These are phyloP conservation scores for Bostrychus sinensis DNA, from an alignment of 2,113 vertebrate species.

Conservation along the genomic window DNA sequence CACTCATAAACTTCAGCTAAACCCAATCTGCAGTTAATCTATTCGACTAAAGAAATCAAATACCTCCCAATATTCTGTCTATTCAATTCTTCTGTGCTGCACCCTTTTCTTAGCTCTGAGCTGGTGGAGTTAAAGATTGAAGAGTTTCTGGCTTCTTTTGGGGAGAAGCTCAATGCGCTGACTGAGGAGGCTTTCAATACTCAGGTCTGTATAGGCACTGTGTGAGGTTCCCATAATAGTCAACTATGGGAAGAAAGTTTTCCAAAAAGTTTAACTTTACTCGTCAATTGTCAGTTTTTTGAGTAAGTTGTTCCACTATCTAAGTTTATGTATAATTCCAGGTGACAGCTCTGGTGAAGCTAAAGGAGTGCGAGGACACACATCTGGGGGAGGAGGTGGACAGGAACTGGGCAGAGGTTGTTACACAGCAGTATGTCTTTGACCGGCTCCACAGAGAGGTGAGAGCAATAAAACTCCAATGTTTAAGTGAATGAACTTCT, in stretches of 20 bases:
- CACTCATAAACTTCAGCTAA: slow-evolving; percentile 45
- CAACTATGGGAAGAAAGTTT: slow-evolving; percentile 2
- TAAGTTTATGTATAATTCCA: slow-evolving; percentile 41
- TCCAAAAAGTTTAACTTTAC: slow-evolving; percentile 1
- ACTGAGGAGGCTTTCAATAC: slow-evolving; percentile 90
- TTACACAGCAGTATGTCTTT: slow-evolving; percentile 94
- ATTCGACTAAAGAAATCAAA: slow-evolving; percentile 50
- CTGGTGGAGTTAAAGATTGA: slow-evolving; percentile 94
- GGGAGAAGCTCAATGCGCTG: slow-evolving; percentile 86
- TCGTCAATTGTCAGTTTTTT: neutral
- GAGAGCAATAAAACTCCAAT: slow-evolving; percentile 5
- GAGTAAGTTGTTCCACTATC: neutral
- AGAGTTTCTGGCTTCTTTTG: slow-evolving; percentile 91
- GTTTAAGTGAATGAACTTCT: neutral
- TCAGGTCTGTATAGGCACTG: slow-evolving; percentile 59
- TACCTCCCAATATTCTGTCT: slow-evolving; percentile 36
- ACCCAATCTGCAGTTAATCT: slow-evolving; percentile 53
- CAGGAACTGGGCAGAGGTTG: slow-evolving; percentile 94
- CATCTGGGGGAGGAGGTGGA: slow-evolving; percentile 97
- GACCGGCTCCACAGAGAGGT: slow-evolving; percentile 93
- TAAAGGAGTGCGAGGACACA: slow-evolving; percentile 96
- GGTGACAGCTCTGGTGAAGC: slow-evolving; percentile 94
- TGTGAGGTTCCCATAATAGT: neutral
- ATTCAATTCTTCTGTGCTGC: slow-evolving; percentile 35
- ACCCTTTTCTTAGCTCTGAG: slow-evolving; percentile 85